These are phyloP conservation scores for Pogonomyrmex barbatus DNA, from an alignment of 1,140 invertebrate genomes.

Conservation along the genomic window DNA sequence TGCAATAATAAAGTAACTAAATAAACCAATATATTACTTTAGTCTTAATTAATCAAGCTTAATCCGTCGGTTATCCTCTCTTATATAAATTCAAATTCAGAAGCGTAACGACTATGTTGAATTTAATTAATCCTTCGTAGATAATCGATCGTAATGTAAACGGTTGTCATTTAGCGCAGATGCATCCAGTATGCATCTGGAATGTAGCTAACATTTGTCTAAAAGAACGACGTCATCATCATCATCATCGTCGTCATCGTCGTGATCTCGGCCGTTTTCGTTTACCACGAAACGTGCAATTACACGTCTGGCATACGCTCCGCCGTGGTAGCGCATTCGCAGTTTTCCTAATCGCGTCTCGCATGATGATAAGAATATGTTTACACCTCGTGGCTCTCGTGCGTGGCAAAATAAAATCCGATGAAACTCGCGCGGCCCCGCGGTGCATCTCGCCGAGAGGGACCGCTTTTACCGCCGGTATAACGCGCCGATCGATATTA, in stretches of 20 bases:
- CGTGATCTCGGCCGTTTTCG: slow-evolving; percentile 24
- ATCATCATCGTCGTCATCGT: not conserved
- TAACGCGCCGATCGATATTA: slow-evolving; percentile 69
- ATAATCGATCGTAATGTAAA: not conserved
- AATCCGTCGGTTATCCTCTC: not conserved
- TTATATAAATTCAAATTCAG: not conserved
- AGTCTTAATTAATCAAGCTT: slow-evolving; percentile 10
- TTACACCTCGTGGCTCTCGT: slow-evolving; percentile 49
- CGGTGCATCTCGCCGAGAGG: not conserved
- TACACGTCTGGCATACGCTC: not conserved
- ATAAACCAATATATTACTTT: not conserved
- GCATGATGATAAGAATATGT: slow-evolving; percentile 44
- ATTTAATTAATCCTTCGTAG: slow-evolving; percentile 7
- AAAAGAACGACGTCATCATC: slow-evolving; percentile 39
- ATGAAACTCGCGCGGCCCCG: slow-evolving; percentile 58
- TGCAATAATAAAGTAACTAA: not conserved
- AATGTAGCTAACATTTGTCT: not conserved
- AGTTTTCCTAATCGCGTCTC: slow-evolving; percentile 45
- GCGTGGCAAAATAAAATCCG: slow-evolving; percentile 62
- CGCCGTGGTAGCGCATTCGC: slow-evolving; percentile 21
- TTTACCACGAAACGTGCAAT: not conserved
- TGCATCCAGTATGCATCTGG: not conserved
- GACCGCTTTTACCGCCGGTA: slow-evolving; percentile 34
- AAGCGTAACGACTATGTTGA: not conserved
- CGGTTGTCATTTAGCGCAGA: not conserved